phyloP scores from a whole-genome alignment of 2,113 vertebrate genomes.

The Isichthys henryi region DNA sequence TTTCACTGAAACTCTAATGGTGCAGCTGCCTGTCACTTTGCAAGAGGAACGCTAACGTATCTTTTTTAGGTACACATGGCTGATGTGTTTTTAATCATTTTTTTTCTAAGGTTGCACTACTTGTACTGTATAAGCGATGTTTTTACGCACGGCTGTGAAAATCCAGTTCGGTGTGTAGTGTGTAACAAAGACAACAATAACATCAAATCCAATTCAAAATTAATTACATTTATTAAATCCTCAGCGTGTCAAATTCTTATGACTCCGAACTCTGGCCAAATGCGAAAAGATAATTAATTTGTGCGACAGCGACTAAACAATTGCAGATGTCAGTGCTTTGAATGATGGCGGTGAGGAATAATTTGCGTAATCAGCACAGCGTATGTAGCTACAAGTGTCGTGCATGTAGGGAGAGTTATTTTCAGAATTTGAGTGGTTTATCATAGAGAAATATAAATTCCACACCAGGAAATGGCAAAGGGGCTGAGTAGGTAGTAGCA shows the following conservation, averaged over 20 bases:
- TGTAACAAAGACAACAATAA: neutral
- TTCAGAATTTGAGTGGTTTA: neutral
- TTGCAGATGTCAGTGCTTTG: neutral
- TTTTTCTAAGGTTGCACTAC: neutral
- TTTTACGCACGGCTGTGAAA: neutral
- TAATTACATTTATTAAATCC: neutral
- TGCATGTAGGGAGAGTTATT: neutral
- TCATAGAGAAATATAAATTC: neutral
- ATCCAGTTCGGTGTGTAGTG: neutral
- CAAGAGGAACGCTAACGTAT: neutral
- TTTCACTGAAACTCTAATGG: neutral
- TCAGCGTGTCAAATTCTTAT: neutral
- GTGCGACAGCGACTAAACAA: neutral
- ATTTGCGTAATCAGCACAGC: neutral
- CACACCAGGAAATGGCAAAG: neutral
- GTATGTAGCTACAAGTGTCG: neutral
- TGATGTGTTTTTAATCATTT: neutral
- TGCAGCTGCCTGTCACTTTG: neutral
- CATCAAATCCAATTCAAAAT: neutral
- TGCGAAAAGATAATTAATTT: neutral
- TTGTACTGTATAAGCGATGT: neutral
- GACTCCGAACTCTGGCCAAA: neutral
- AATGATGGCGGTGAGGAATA: neutral
- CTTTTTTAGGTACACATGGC: neutral
- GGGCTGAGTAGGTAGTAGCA: neutral